A percentile compares a stretch with the other conserved stretches of the same genome.
Conservation (phyloP, 2,888 invertebrate genomes). For the Drosophila glabriapex region DNA sequence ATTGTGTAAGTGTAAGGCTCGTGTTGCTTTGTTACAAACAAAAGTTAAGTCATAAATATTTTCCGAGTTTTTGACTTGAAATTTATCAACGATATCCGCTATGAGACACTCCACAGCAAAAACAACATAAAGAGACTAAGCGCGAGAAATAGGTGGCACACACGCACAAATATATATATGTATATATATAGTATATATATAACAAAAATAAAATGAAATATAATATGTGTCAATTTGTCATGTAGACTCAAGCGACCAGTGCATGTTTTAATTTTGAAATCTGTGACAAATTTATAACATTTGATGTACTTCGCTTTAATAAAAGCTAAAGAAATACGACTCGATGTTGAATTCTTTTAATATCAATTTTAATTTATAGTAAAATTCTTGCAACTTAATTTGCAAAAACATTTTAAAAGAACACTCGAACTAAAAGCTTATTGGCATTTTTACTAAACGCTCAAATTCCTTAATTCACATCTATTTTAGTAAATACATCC, state of each 20-base stretch:
- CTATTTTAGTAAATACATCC: background rate
- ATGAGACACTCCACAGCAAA: conserved; percentile 30
- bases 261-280: background rate
- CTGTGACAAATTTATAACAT: background rate
- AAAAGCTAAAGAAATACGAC: background rate
- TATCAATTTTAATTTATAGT: background rate
- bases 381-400: background rate
- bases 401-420: background rate
- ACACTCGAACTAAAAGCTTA: background rate
- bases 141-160: conserved; percentile 15
- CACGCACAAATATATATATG: background rate
- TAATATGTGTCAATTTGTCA: background rate
- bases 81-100: conserved; percentile 81
- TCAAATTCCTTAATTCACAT: background rate
- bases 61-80: conserved; percentile 80
- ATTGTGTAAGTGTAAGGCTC: conserved; percentile 21
- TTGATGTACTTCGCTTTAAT: background rate
- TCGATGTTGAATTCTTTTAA: background rate
- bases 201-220: background rate
- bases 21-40: conserved; percentile 78
- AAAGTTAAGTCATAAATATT: conserved; percentile 82
- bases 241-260: background rate
- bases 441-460: background rate
- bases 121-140: background rate
- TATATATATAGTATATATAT: background rate